Percentiles rank a stretch among this genome's conserved stretches.
These are phyloP conservation scores for Syngnathus acus DNA, from an alignment of 2,797 vertebrate species.

Conservation along the genomic window DNA sequence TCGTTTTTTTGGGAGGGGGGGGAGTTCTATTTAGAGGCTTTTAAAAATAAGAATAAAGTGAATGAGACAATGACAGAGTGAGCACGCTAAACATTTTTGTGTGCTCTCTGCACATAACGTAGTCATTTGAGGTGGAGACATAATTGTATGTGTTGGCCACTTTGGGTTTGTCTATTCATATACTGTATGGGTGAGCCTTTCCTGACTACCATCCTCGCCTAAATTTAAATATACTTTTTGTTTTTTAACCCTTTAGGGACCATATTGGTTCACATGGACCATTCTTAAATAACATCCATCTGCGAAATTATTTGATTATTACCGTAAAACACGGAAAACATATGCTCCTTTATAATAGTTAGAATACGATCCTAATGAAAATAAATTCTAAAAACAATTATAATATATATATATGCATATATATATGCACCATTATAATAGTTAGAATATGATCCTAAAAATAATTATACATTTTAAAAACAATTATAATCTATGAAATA, in stretches of 20 bases:
- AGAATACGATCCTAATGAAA: no score
- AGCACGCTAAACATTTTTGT: constrained; percentile 40
- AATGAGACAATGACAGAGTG: constrained; percentile 50
- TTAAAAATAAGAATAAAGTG: constrained; percentile 37
- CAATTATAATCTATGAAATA: no score
- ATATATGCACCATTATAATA: no score
- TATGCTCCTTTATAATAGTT: no score
- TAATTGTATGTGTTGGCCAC: constrained; percentile 53
- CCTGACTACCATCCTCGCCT: constrained; percentile 8
- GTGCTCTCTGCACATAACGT: constrained; percentile 37
- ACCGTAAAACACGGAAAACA: neutral
- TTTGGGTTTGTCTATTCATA: constrained; percentile 29
- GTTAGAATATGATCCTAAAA: no score
- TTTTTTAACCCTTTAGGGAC: constrained; percentile 1
- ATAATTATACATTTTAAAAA: no score
- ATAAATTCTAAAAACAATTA: no score
- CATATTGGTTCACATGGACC: neutral
- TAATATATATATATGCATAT: no score
- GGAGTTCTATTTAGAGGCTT: constrained; percentile 21
- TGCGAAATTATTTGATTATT: no score
- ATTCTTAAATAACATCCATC: no score
- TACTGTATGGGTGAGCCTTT: constrained; percentile 24
- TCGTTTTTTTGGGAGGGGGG: constrained; percentile 10
- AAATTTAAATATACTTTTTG: constrained; percentile 5
- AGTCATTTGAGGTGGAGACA: constrained; percentile 62